Percentiles rank a stretch among this genome's conserved stretches.
Conservation (phyloP, 2,888 invertebrate species). For the Antitype chi region DNA sequence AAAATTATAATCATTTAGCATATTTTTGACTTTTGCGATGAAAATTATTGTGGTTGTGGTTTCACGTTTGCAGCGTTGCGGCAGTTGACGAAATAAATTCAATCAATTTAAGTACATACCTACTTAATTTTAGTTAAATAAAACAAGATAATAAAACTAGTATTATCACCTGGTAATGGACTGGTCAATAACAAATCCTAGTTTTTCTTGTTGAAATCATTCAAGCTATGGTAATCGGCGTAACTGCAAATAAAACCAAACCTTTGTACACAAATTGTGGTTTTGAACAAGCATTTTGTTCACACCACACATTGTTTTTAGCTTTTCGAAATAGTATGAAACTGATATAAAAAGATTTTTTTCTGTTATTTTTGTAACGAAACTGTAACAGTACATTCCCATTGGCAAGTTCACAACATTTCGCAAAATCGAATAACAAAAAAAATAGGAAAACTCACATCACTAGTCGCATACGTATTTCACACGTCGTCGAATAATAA, state of each 20-base stretch:
- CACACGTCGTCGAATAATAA: slow-evolving; percentile 64
- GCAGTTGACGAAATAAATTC: not conserved
- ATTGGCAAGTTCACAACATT: slow-evolving; percentile 52
- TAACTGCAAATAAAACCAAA: not conserved
- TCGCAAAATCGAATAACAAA: slow-evolving; percentile 30
- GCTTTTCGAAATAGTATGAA: slow-evolving; percentile 17
- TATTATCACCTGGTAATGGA: not conserved
- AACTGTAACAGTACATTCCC: slow-evolving; percentile 27
- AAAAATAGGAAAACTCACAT: slow-evolving; percentile 33
- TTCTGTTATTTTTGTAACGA: slow-evolving; percentile 33
- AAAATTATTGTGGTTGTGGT: not conserved
- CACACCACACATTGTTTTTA: slow-evolving; percentile 6
- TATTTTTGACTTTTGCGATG: not conserved
- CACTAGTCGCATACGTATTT: slow-evolving; percentile 52
- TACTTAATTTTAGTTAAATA: not conserved
- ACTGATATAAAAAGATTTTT: slow-evolving; percentile 39
- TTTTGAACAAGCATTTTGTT: slow-evolving; percentile 18
- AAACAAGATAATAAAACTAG: not conserved
- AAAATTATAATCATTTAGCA: slow-evolving; percentile 18
- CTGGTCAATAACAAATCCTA: too few species aligned
- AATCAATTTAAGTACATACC: not conserved
- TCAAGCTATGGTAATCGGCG: not conserved
- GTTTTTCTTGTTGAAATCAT: not conserved
- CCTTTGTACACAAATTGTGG: not conserved
- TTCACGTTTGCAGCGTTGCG: not conserved